Percentiles rank a stretch among this genome's conserved stretches.
These are phyloP conservation scores for Hydrolagus affinis DNA, from an alignment of 2,113 vertebrate genomes.

Conservation along the genomic window DNA sequence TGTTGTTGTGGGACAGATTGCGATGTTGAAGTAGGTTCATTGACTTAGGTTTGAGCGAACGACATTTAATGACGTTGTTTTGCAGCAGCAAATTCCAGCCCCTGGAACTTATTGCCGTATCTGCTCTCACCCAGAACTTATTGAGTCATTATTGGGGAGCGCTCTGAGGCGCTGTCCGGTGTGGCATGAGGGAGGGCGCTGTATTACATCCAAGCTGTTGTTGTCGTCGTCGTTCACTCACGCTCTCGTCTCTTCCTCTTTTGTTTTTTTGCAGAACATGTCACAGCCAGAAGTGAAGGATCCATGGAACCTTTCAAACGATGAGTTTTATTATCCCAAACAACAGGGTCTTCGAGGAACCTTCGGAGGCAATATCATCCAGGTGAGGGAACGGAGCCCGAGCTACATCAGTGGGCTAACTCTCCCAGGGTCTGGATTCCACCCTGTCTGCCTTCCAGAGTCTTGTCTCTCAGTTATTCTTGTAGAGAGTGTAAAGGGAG, in stretches of 20 bases:
- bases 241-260: background rate
- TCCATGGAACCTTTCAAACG: constrained; percentile 97
- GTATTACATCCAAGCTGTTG: too few relatives aligned
- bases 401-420: background rate
- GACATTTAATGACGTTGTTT: too few relatives aligned
- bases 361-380: constrained; percentile 96
- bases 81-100: too few relatives aligned
- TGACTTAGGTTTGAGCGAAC: too few relatives aligned
- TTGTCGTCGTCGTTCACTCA: too few relatives aligned
- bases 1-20: too few relatives aligned
- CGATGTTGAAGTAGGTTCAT: too few relatives aligned
- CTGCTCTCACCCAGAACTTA: background rate
- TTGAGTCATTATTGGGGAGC: background rate
- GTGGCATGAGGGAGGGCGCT: too few relatives aligned
- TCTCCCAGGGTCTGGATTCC: background rate
- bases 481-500: background rate
- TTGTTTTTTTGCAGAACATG: constrained; percentile 72
- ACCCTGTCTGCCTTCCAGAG: background rate
- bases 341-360: constrained; percentile 92
- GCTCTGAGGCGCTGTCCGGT: too few relatives aligned
- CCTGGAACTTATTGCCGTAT: too few relatives aligned
- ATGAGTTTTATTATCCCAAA: constrained; percentile 97
- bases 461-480: background rate
- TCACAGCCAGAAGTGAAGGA: constrained; percentile 97
- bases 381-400: constrained; percentile 53